A percentile compares a stretch with the other conserved stretches of the same genome.
phyloP scores from a whole-genome alignment of 2,797 vertebrate species.

The Bucorvus abyssinicus region DNA sequence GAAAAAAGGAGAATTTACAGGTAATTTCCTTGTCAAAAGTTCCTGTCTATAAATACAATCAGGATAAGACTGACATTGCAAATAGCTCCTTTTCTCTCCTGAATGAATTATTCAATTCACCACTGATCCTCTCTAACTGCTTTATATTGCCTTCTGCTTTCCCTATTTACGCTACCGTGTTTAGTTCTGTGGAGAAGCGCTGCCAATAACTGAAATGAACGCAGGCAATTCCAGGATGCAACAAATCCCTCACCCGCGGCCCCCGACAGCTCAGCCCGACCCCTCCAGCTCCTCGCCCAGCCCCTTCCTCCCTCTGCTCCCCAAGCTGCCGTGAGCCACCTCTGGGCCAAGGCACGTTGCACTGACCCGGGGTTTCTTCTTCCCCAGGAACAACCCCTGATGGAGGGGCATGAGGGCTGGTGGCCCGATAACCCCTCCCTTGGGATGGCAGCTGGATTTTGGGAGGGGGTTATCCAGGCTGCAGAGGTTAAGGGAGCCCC shows the following conservation, averaged over 20 bases:
- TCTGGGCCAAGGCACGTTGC: background rate
- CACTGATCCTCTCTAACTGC: conserved; percentile 63
- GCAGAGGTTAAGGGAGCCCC: background rate
- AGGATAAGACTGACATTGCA: conserved; percentile 62
- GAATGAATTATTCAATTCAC: conserved; percentile 73
- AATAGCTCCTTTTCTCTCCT: conserved; percentile 59
- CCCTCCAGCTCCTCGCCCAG: background rate
- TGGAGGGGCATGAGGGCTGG: background rate
- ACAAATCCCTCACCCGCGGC: background rate
- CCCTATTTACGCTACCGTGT: conserved; percentile 60
- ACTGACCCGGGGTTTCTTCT: background rate
- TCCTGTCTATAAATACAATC: conserved; percentile 70
- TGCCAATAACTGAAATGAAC: conserved; percentile 30
- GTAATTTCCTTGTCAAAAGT: conserved; percentile 74
- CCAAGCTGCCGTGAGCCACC: background rate
- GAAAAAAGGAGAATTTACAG: conserved; percentile 41
- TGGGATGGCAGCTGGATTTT: background rate
- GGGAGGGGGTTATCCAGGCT: background rate
- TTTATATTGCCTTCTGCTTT: conserved; percentile 52
- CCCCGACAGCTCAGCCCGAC: background rate
- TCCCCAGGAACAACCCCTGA: background rate
- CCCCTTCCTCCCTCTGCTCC: background rate
- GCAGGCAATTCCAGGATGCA: conserved; percentile 20
- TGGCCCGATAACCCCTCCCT: background rate
- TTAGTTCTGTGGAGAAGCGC: conserved; percentile 14